Conservation (phyloP, 2,797 vertebrate genomes). For the Merluccius polli region DNA sequence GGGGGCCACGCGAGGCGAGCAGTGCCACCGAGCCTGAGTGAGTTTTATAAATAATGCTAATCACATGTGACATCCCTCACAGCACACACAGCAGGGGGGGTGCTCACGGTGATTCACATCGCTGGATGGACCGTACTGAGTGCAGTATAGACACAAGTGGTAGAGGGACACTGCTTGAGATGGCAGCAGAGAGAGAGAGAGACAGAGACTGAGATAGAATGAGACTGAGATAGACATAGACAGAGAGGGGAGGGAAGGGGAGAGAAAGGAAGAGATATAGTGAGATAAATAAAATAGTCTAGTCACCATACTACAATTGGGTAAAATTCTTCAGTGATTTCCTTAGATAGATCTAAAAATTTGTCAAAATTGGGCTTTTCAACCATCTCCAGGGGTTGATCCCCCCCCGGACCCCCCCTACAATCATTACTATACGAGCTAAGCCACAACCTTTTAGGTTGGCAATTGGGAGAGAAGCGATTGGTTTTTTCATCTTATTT, state of each 20-base stretch:
- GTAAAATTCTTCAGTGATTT: too few species aligned
- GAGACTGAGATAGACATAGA: slow-evolving; percentile 14
- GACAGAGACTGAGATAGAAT: background rate
- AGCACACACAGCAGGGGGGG: slow-evolving; percentile 66
- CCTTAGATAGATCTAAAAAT: too few species aligned
- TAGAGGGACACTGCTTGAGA: background rate
- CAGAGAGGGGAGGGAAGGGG: slow-evolving; percentile 11
- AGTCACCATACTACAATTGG: too few species aligned
- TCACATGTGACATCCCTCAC: slow-evolving; percentile 81
- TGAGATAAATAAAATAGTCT: too few species aligned
- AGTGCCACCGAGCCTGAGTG: slow-evolving; percentile 75
- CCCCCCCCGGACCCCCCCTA: too few species aligned
- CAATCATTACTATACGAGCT: background rate
- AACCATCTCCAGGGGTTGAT: too few species aligned
- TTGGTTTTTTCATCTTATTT: background rate
- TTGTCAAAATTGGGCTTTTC: too few species aligned
- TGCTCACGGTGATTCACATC: slow-evolving; percentile 1
- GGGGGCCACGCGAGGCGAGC: slow-evolving; percentile 64
- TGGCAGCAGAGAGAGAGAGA: background rate
- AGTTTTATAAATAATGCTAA: slow-evolving; percentile 88
- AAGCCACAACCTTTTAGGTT: background rate
- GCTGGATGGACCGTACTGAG: background rate
- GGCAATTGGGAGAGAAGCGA: background rate
- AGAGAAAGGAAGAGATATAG: background rate
- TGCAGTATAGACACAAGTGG: background rate